These are phyloP conservation scores for Scaptomyza flava DNA, from an alignment of 2,888 invertebrate genomes.

Conservation along the genomic window DNA sequence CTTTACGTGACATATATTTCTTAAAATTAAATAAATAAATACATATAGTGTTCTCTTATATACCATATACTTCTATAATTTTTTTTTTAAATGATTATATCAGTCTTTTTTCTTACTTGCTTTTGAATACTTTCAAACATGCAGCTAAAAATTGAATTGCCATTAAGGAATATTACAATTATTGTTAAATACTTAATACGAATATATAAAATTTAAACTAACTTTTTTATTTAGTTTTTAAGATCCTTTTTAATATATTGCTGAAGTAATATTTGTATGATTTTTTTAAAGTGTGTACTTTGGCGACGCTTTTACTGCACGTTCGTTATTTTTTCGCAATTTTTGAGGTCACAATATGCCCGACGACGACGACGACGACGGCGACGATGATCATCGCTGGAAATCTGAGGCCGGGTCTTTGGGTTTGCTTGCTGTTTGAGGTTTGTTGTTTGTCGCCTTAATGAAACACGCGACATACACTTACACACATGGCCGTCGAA, in stretches of 20 bases:
- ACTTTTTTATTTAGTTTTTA: neutral
- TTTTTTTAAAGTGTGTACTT: constrained; percentile 56
- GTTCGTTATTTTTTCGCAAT: constrained; percentile 78
- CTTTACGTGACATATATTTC: too few species aligned
- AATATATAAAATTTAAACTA: neutral
- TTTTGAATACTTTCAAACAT: too few species aligned
- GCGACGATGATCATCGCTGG: constrained; percentile 73
- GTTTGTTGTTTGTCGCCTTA: constrained; percentile 79
- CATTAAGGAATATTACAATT: too few species aligned
- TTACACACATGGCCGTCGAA: constrained; percentile 52
- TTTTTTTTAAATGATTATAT: too few species aligned
- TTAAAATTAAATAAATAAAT: too few species aligned
- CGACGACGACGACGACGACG: constrained; percentile 41
- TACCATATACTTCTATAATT: too few species aligned
- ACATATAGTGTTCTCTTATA: too few species aligned
- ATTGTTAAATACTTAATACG: neutral
- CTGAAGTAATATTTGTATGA: neutral
- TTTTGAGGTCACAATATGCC: constrained; percentile 78
- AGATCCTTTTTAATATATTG: neutral
- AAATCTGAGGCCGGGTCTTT: constrained; percentile 69
- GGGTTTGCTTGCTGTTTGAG: constrained; percentile 43
- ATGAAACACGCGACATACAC: constrained; percentile 79
- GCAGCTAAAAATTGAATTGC: too few species aligned
- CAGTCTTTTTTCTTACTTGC: too few species aligned
- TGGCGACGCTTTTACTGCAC: constrained; percentile 81